phyloP scores from a whole-genome alignment of 2,797 vertebrate genomes.

The Falco peregrinus region DNA sequence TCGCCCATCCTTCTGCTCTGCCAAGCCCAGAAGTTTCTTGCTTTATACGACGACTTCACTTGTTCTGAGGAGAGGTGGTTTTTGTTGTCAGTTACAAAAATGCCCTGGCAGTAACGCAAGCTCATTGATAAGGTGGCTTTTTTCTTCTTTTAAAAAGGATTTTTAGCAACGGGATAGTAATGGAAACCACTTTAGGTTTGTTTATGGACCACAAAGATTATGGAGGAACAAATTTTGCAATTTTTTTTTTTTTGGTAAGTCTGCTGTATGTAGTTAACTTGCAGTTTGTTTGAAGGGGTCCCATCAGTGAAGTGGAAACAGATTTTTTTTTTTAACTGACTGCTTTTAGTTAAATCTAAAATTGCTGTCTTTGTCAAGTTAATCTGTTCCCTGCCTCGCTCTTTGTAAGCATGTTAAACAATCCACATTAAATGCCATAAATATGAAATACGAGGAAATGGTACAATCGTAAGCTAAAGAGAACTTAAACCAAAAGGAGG shows the following conservation, averaged over 20 bases:
- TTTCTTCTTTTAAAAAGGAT: constrained; percentile 39
- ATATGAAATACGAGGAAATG: constrained; percentile 81
- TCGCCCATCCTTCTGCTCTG: not conserved
- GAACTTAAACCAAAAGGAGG: constrained; percentile 73
- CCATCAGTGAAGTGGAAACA: constrained; percentile 71
- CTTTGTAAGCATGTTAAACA: constrained; percentile 94
- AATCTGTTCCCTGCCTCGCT: constrained; percentile 84
- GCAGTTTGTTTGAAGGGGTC: constrained; percentile 67
- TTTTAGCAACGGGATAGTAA: constrained; percentile 68
- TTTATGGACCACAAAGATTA: constrained; percentile 70
- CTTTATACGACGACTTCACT: not conserved
- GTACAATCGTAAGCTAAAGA: constrained; percentile 88
- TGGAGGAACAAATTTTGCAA: constrained; percentile 70
- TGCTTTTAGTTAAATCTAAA: constrained; percentile 76
- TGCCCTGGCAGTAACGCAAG: not conserved
- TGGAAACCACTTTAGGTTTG: constrained; percentile 69
- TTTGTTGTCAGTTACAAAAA: not conserved
- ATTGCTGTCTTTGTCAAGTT: constrained; percentile 74
- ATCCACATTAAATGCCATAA: constrained; percentile 88
- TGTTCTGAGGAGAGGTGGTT: not conserved
- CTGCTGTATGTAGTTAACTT: constrained; percentile 66
- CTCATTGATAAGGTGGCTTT: constrained; percentile 2
- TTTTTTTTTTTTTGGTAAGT: constrained; percentile 56
- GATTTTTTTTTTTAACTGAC: constrained; percentile 61
- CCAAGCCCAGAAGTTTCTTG: not conserved